phyloP scores from a whole-genome alignment of 1,140 invertebrate species.

The Zeugodacus cucurbitae region DNA sequence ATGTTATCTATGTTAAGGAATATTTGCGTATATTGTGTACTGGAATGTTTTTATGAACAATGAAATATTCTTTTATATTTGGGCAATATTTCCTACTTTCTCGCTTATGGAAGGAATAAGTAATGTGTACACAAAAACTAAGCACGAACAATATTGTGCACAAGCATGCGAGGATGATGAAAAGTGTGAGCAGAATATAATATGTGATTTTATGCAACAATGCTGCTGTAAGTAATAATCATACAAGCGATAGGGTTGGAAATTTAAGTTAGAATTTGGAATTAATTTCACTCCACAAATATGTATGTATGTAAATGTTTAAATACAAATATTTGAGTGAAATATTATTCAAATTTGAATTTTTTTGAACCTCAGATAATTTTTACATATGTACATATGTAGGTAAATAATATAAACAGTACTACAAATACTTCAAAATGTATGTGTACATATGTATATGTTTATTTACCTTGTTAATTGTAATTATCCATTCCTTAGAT shows the following conservation, averaged over 20 bases:
- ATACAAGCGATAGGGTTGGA: no score
- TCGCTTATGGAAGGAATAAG: slow-evolving; percentile 57
- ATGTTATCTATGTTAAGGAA: slow-evolving; percentile 38
- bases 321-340: no score
- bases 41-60: slow-evolving; percentile 59
- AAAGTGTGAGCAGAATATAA: slow-evolving; percentile 48
- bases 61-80: slow-evolving; percentile 51
- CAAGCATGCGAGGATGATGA: slow-evolving; percentile 46
- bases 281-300: no score
- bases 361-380: no score
- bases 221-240: slow-evolving; percentile 50
- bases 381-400: no score
- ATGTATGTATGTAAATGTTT: no score
- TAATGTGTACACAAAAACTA: slow-evolving; percentile 51
- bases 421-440: no score
- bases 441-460: neutral
- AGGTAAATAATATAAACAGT: no score
- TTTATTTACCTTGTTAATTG: neutral
- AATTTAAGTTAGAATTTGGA: no score
- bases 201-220: slow-evolving; percentile 52
- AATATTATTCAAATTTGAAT: no score
- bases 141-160: slow-evolving; percentile 49
- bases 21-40: slow-evolving; percentile 54
- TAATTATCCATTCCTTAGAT: neutral
- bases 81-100: slow-evolving; percentile 56